Base-by-base conservation (phyloP, 2,113 vertebrate genomes). In the Lepidothrix coronata region DNA sequence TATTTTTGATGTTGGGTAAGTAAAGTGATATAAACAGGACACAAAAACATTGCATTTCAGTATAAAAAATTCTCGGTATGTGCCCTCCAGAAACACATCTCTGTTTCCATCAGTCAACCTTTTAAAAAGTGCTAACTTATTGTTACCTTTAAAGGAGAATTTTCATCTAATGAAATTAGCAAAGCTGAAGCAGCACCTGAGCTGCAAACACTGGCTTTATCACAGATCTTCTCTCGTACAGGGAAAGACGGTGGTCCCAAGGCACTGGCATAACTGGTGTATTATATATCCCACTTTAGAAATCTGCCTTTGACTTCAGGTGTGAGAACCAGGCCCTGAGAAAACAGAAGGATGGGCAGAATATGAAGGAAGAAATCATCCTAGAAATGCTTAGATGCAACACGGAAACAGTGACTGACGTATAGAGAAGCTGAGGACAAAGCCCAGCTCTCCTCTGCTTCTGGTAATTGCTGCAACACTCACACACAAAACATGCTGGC, bases 1-100 rank as follows among this genome's bases (percentile, higher is more conserved):
- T 96, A 59, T 93, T 96, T 96, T 81, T 96, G 89, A 97, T 90
- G 49, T 87, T 93, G 43, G 49, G 37, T 62, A 67, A 95, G 77
- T 5, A 74, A 80, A 76, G 41, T 77, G 51, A 93, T 96, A 92
- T 88, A 92, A 96, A 95, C 23, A 43, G 49, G 74, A 91, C 82
- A 94, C 18, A 91, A 71, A 92, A 91, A 39, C 10, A 11, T 33
- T 43, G 59, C 68, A 80, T 88, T 97, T 96, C 79, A 89, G 88
- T 68, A 85, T 61, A 72, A 90, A 81, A 25, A 93, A 52, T 1
- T 37, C 70, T 79, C 51, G 41, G 21, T 44, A 21, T 1, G 23
- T 44, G 37, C 28, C 87, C 87, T 93, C 41, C 81, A 85, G 76
- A 52, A 95, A 70, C 65, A 61, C 33, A 49, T 70, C 68, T 87